phyloP scores from a whole-genome alignment of 2,797 vertebrate genomes.

The Coccyzus lansbergi region DNA sequence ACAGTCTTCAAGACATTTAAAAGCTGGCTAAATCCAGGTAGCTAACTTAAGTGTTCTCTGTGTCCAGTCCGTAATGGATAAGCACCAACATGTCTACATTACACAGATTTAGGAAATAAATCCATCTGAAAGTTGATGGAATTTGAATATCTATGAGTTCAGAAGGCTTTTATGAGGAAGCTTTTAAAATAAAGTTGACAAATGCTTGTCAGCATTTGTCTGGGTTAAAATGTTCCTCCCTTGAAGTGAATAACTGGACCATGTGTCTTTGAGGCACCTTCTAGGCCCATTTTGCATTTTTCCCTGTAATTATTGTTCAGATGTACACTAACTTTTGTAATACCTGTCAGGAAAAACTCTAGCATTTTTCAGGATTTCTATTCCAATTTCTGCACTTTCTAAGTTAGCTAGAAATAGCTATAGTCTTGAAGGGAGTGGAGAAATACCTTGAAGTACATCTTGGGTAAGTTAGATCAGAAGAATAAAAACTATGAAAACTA shows the following conservation, averaged over 20 bases:
- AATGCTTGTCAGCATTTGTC: neutral
- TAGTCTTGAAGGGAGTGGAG: neutral
- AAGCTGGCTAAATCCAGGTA: neutral
- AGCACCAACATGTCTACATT: neutral
- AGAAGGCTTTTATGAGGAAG: neutral
- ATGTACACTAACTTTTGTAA: neutral
- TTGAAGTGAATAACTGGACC: neutral
- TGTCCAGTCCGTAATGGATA: neutral
- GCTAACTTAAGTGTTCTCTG: neutral
- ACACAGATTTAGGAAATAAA: neutral
- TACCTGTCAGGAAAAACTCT: neutral
- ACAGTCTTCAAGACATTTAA: neutral
- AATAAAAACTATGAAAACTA: neutral
- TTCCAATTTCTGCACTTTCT: neutral
- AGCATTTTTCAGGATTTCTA: neutral
- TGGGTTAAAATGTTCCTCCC: neutral
- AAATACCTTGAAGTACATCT: neutral
- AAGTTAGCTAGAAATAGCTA: neutral
- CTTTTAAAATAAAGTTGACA: neutral
- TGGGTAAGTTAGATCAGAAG: neutral
- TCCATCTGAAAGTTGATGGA: neutral
- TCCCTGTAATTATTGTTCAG: neutral
- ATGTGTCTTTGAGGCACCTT: neutral
- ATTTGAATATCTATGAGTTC: neutral
- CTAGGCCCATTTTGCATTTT: neutral